A percentile compares a stretch with the other conserved stretches of the same genome.
Conservation (phyloP, 2,888 invertebrate species). For the Gnatocerus cornutus region DNA sequence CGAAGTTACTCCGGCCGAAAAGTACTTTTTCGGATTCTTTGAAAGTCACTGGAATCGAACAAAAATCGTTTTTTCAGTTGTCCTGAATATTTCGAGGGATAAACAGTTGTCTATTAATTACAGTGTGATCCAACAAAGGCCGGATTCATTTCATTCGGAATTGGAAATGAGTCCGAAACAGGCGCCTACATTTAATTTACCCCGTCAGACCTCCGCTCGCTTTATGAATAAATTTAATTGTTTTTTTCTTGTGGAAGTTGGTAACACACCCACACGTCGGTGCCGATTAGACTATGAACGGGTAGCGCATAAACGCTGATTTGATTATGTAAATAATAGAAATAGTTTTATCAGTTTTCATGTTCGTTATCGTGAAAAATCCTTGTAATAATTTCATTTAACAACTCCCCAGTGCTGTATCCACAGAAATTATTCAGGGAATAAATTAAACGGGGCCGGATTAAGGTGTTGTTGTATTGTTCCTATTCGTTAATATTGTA, state of each 20-base stretch:
- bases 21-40: too few relatives aligned
- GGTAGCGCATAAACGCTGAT: constrained; percentile 5
- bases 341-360: constrained; percentile 44
- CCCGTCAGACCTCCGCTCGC: constrained; percentile 10
- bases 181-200: constrained; percentile 36
- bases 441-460: constrained; percentile 30
- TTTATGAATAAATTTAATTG: constrained; percentile 28
- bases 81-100: too few relatives aligned
- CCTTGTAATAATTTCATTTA: constrained; percentile 33
- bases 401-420: constrained; percentile 33
- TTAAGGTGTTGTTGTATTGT: constrained; percentile 7
- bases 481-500: constrained; percentile 7
- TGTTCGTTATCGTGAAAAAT: constrained; percentile 35
- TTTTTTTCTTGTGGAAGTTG: constrained; percentile 6
- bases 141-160: too few relatives aligned
- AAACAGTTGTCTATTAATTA: too few relatives aligned
- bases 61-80: too few relatives aligned
- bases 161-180: not conserved
- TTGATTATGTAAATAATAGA: constrained; percentile 42
- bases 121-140: too few relatives aligned
- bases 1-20: too few relatives aligned
- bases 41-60: too few relatives aligned
- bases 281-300: constrained; percentile 15
- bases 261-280: constrained; percentile 12
- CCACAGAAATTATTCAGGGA: constrained; percentile 31